Conservation (phyloP, 2,888 invertebrate species). For the Rhynchonema sp. region DNA sequence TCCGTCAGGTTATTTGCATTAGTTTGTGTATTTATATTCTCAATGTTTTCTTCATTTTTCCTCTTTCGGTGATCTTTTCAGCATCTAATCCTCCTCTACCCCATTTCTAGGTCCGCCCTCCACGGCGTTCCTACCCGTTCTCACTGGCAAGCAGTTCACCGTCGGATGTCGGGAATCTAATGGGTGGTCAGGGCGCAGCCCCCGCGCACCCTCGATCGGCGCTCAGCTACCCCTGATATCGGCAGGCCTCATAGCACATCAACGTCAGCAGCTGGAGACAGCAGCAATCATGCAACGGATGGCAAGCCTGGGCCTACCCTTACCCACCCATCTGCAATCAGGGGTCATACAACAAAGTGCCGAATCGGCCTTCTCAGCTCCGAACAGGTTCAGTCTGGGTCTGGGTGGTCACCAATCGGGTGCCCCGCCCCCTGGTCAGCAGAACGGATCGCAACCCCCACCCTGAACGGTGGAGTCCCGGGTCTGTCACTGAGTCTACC, state of each 20-base stretch:
- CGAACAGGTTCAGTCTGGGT: neutral
- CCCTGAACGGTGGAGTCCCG: too few relatives aligned
- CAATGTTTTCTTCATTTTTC: too few relatives aligned
- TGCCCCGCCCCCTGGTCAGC: too few relatives aligned
- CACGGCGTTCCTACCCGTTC: neutral
- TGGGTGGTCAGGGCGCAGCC: neutral
- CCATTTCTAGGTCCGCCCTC: neutral
- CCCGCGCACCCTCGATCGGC: neutral
- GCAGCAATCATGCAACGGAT: neutral
- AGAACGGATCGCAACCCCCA: too few relatives aligned
- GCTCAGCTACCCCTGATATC: neutral
- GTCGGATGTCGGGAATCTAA: too few relatives aligned
- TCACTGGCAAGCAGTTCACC: neutral
- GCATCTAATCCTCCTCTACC: neutral
- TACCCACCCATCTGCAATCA: neutral
- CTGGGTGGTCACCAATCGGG: too few relatives aligned
- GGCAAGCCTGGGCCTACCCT: neutral
- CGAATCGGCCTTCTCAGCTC: neutral
- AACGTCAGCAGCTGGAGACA: conserved; percentile 2
- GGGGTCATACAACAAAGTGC: neutral
- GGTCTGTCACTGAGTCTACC: too few relatives aligned
- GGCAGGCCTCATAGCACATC: conserved; percentile 2
- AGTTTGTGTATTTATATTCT: too few relatives aligned
- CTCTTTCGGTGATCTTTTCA: too few relatives aligned
- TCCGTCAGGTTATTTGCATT: neutral